Conservation (phyloP, 2,113 vertebrate species). For the Fulica atra region DNA sequence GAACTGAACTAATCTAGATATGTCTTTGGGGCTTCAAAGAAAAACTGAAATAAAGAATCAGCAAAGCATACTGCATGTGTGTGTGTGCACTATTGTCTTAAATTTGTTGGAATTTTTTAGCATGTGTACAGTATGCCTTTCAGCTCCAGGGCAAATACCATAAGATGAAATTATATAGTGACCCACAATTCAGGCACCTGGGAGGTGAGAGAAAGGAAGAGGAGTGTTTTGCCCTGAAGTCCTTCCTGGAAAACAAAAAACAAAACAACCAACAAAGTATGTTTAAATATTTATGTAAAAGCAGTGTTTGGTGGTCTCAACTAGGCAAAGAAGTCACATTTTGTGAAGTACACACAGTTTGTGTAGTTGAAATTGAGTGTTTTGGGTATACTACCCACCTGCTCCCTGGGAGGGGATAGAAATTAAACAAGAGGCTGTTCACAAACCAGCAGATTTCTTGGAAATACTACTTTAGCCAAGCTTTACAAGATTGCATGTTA, state of each 20-base stretch:
- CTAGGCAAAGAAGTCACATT: not conserved
- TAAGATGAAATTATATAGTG: not conserved
- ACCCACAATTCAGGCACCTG: not conserved
- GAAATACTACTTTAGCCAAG: not conserved
- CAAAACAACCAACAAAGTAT: not conserved
- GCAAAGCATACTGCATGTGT: accelerated
- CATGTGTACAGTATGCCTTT: not conserved
- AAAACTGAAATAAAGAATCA: not conserved
- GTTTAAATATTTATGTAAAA: not conserved
- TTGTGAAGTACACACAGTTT: accelerated
- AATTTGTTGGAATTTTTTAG: not conserved
- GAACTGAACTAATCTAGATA: not conserved
- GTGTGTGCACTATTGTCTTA: not conserved
- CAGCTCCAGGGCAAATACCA: not conserved
- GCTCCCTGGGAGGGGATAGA: not conserved
- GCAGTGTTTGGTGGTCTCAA: not conserved
- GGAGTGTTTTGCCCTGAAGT: not conserved
- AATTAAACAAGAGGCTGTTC: not conserved
- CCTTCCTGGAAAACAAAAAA: not conserved
- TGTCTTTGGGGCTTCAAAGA: not conserved
- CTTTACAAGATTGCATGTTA: not conserved
- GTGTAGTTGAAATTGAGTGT: not conserved
- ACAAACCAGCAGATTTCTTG: not conserved
- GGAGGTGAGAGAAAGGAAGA: not conserved
- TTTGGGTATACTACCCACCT: not conserved